phyloP scores from a whole-genome alignment of 2,797 vertebrate species.

The Poecilia picta region DNA sequence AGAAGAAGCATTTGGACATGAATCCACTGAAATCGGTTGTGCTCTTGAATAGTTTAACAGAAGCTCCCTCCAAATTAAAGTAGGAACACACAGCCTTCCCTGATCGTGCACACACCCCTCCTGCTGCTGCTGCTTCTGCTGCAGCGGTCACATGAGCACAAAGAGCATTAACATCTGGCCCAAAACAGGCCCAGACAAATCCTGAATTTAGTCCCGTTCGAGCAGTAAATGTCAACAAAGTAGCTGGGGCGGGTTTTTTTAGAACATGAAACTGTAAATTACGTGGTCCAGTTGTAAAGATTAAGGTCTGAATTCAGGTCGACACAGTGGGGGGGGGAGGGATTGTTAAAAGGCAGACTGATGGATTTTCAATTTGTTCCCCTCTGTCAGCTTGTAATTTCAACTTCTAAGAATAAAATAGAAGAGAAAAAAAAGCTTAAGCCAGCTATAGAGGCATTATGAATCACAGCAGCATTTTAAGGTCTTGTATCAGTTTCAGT shows the following conservation, averaged over 20 bases:
- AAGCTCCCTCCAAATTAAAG: background rate
- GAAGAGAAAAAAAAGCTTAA: background rate
- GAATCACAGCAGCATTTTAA: background rate
- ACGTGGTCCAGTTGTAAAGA: slow-evolving; percentile 16
- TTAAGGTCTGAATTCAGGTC: background rate
- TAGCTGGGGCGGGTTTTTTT: background rate
- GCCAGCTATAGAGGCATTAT: slow-evolving; percentile 1
- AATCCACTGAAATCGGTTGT: slow-evolving; percentile 1
- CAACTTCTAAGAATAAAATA: background rate
- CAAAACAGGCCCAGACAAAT: slow-evolving; percentile 7
- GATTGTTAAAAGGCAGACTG: background rate
- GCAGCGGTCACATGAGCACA: background rate
- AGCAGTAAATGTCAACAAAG: background rate
- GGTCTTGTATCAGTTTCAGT: slow-evolving; percentile 5
- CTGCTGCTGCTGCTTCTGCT: background rate
- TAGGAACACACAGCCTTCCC: background rate
- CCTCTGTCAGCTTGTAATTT: background rate
- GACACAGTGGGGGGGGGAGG: background rate
- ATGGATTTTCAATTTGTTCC: background rate
- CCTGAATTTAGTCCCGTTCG: background rate
- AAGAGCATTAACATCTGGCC: background rate
- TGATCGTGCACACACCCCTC: background rate
- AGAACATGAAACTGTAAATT: slow-evolving; percentile 2
- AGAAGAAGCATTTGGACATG: background rate
- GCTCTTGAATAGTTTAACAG: background rate